Base-by-base conservation (phyloP, 35 echinoderm and acorn worm species). In the Diadema setosum region DNA sequence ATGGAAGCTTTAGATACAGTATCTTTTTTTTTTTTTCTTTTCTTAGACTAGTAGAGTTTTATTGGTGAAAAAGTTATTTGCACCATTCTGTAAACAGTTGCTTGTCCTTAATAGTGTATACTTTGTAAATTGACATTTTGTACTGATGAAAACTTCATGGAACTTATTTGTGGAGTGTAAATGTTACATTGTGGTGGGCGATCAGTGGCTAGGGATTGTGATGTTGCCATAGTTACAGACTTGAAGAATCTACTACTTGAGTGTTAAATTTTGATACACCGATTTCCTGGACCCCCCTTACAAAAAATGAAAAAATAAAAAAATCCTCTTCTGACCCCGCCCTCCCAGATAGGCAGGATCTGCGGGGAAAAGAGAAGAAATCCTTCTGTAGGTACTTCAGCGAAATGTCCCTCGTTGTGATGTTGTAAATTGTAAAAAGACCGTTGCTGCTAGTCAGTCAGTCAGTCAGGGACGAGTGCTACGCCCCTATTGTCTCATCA, bases 1-100 rank as follows among this genome's bases (percentile, higher is more conserved):
- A 67, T 33, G 63, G 37, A 67, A 67, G 63, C 63, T 67, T 67
- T 67, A 67, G 63, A 67, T 67, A n/a, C n/a, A n/a, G n/a, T n/a
- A n/a, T n/a, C n/a, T n/a, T n/a, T n/a, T n/a, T n/a, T n/a, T n/a
- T 67, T 29, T 14, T 33, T 31, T 63, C 58, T 63, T 67, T 60
- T 67, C 37, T 26, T 67, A 67, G 63, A 67, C 37, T 67, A n/a
- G n/a, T n/a, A 67, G 63, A 67, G 17, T 32, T 67, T 67, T 67
- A 67, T 31, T 18, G 30, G 63, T 16, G 37, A 67, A 55, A n/a
- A 55, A 55, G 37, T 67, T 67, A 67, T 67, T n/a, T 67, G 63
- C 63, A 67, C 63, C 26, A 33, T 15, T 67, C 16, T 67, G 63
- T 67, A 67, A 67, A 30, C 63, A 67, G 63, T 67, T 67, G 63